Evolutionary conservation across 2,888 invertebrate species (phyloP).

Genomic region (Eucera pruinosa): DNA sequence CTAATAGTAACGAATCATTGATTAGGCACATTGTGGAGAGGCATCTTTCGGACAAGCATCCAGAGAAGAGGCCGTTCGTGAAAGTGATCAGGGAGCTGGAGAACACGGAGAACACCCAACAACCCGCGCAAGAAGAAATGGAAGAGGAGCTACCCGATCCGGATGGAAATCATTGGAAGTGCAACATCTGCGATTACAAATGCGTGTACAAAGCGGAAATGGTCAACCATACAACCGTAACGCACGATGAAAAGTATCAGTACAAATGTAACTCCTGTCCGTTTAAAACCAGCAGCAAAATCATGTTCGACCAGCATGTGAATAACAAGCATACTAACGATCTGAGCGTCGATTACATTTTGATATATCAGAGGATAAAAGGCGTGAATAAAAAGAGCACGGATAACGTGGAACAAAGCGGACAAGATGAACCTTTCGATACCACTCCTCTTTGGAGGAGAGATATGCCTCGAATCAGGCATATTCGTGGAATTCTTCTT

Average conservation of each 20-base stretch:
- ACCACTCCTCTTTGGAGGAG: constrained; percentile 88
- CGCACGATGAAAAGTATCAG: constrained; percentile 88
- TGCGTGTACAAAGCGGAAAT: constrained; percentile 87
- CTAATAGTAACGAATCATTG: constrained; percentile 73
- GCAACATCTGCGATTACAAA: constrained; percentile 88
- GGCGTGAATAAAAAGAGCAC: constrained; percentile 75
- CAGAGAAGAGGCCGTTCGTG: constrained; percentile 85
- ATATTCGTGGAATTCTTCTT: constrained; percentile 87
- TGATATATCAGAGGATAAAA: constrained; percentile 86
- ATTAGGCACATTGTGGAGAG: constrained; percentile 87
- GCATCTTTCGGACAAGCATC: constrained; percentile 88
- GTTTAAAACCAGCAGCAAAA: constrained; percentile 86
- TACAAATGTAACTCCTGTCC: constrained; percentile 90
- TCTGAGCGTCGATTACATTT: constrained; percentile 72
- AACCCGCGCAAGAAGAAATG: constrained; percentile 75
- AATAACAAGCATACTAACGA: constrained; percentile 86
- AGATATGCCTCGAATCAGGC: constrained; percentile 86
- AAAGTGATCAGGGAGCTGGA: constrained; percentile 85
- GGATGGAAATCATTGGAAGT: constrained; percentile 89
- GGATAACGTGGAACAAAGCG: constrained; percentile 71
- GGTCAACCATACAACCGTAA: constrained; percentile 86
- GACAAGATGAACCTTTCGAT: constrained; percentile 83
- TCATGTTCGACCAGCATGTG: constrained; percentile 87
- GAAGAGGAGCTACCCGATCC: constrained; percentile 75
- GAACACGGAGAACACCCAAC: constrained; percentile 74